Evolutionary conservation across 1,140 invertebrate genomes (phyloP), one percentile per base, ranked within the genome.

Genomic region (Caenorhabditis brenneri): DNA sequence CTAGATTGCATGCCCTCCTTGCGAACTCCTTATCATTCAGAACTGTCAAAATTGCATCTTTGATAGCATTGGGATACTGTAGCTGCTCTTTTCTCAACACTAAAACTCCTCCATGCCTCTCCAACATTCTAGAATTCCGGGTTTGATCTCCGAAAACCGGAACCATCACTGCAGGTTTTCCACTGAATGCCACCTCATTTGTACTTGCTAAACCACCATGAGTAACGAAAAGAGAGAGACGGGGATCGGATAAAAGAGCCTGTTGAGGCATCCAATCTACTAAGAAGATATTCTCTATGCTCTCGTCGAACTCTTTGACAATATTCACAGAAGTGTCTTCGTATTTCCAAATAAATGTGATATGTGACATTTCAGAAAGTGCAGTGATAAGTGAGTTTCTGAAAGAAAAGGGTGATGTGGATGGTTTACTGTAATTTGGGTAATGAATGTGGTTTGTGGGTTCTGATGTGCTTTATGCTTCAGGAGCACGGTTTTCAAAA

Each of bases 261-360:
- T 58, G 33, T 27, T 86, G 88, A 27, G 88, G 88, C 10, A 87
- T 31, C 88, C 88, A 88, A 65, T 84, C 80, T 16, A 49, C 58
- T 5, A 83, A 69, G 51, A 82, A 19, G 3, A 88, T 69, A 82
- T 88, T 88, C 0, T 78, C 16, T 46, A 58, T 39, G 1, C 31
- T 74, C 1, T 53, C 39, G 19, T 65, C 58, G 6, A 16, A 33
- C 31, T 65, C 29, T 65, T 65, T 65, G 16, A 84, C 84, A 46
- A 88, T 51, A 15, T 81, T 27, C 19, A 88, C 87, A n/a, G 80
- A 79, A 36, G 84, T 24, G 9, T 85, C 82, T 53, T 88, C 88
- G 53, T 88, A 88, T 53, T 88, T 88, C 88, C 88, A 88, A 22
- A 88, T 81, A 65, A 88, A 88, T 7, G 84, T 88, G 46, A 84